Evolutionary conservation across 2,797 vertebrate genomes (phyloP).

Genomic region (Rhabdomys pumilio): DNA sequence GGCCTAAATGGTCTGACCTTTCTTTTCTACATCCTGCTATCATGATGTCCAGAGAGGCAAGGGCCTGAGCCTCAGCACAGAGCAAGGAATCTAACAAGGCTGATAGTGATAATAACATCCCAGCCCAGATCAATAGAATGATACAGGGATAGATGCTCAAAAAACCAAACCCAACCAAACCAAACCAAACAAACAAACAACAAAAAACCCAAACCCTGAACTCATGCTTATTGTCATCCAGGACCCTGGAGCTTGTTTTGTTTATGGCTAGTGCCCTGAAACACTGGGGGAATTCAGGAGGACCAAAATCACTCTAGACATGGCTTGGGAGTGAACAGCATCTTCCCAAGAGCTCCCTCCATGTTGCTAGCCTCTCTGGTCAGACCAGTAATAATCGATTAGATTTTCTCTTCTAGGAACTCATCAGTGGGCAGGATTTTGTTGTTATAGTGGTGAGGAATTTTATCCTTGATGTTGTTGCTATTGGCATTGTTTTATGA

Average conservation of each 20-base stretch:
- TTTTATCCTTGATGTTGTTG: background rate
- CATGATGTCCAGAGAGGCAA: background rate
- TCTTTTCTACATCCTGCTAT: background rate
- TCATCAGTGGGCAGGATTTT: background rate
- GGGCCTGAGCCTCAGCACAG: background rate
- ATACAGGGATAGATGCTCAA: background rate
- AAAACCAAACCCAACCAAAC: too few relatives aligned
- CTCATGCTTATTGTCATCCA: background rate
- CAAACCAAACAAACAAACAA: too few relatives aligned
- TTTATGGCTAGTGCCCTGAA: background rate
- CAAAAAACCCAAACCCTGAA: too few relatives aligned
- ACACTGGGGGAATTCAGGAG: background rate
- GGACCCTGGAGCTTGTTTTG: background rate
- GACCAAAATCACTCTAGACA: background rate
- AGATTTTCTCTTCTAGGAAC: slow-evolving; percentile 53
- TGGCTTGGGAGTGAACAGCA: fast-evolving
- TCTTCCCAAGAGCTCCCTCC: background rate
- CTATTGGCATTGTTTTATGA: background rate
- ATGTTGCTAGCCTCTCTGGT: background rate
- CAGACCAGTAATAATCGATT: background rate
- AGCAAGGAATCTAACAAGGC: background rate
- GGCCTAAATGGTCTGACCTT: background rate
- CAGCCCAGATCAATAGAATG: background rate
- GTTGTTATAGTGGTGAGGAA: background rate
- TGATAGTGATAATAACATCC: fast-evolving